phyloP scores from a whole-genome alignment of 2,888 invertebrate species.

The Drosophila engyochracea region DNA sequence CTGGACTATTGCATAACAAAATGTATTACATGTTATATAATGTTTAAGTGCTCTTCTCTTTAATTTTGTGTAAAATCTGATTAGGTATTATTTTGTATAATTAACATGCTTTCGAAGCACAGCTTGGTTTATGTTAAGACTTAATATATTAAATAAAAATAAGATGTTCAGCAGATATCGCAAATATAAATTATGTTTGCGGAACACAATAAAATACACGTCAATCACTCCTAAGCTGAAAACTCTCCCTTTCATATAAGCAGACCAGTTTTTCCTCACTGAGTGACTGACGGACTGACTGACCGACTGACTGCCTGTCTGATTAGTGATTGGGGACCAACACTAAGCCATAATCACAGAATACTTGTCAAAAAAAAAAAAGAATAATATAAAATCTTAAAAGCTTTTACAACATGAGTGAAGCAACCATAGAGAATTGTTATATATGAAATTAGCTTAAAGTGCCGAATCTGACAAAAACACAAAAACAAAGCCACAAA shows the following conservation, averaged over 20 bases:
- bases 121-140: not conserved
- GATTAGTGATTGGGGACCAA: slow-evolving; percentile 2
- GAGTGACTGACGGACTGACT: slow-evolving; percentile 8
- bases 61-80: not conserved
- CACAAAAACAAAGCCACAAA: not conserved
- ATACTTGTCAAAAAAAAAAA: not conserved
- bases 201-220: not conserved
- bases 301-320: not conserved
- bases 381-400: not conserved
- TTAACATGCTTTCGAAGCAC: not conserved
- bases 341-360: not conserved
- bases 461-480: not conserved
- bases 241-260: slow-evolving; percentile 3
- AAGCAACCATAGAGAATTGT: not conserved
- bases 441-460: not conserved
- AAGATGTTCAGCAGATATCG: not conserved
- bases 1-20: not conserved
- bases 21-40: slow-evolving; percentile 13
- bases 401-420: not conserved
- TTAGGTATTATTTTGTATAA: not conserved
- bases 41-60: not conserved
- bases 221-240: slow-evolving; percentile 9
- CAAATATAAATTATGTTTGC: not conserved
- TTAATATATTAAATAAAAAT: not conserved
- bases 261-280: not conserved